Percentiles rank a stretch among this genome's conserved stretches.
Evolutionary conservation across 2,797 vertebrate species (phyloP).

Genomic region (Scolopax rusticola): DNA sequence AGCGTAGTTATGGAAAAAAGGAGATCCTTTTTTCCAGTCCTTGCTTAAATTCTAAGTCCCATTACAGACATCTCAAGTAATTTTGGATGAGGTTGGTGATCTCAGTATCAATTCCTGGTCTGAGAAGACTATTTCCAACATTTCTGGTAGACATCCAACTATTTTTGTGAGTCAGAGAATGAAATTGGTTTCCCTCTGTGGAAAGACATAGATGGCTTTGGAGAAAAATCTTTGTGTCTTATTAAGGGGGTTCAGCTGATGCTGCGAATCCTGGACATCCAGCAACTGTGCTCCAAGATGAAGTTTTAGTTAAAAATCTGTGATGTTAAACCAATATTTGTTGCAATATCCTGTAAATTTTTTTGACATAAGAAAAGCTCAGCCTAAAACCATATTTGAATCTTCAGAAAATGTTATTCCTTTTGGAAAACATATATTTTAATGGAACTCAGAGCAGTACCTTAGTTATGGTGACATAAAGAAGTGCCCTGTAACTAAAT

Average conservation of each 20-base stretch:
- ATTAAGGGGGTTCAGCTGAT: not conserved
- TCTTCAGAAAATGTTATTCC: not conserved
- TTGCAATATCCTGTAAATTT: not conserved
- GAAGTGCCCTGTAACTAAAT: not conserved
- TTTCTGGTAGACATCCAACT: not conserved
- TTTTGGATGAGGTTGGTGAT: not conserved
- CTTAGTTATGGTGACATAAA: not conserved
- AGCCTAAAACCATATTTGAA: not conserved
- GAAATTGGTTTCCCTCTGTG: not conserved
- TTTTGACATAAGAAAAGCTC: not conserved
- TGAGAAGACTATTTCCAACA: not conserved
- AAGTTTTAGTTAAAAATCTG: not conserved
- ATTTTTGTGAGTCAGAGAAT: not conserved
- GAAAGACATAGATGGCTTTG: not conserved
- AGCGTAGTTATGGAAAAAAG: not conserved
- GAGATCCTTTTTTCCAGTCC: not conserved
- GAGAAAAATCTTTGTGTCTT: not conserved
- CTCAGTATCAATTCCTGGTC: not conserved
- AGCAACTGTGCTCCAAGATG: not conserved
- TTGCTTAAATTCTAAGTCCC: not conserved
- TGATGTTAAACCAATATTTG: not conserved
- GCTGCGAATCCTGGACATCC: not conserved
- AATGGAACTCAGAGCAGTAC: not conserved
- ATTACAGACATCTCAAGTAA: not conserved
- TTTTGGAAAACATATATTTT: not conserved